Base-by-base conservation (phyloP, 2,797 vertebrate genomes). In the Petrocephalus sullivani region DNA sequence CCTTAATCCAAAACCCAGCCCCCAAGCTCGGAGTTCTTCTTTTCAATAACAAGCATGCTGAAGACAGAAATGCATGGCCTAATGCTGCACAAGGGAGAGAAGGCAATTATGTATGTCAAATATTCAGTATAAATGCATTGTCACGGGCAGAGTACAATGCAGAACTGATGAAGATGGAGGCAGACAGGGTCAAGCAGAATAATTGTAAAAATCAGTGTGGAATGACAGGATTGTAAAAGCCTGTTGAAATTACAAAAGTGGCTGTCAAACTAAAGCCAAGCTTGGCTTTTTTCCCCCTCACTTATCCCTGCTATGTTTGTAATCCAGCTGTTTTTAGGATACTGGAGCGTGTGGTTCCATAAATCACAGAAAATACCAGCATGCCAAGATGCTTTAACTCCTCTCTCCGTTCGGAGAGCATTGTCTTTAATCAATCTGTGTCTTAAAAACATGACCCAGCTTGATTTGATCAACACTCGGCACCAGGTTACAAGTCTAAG, bases 401-500 rank as follows among this genome's bases (percentile, higher is more conserved):
- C 14, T 75, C 88, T 49, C 21, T 23, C 14, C 14, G 3, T 87
- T 87, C 71, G 84, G 60, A 87, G 57, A 5, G 4, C 37, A 46
- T 46, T 12, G 61, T 88, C 91, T 91, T 85, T 91, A 28, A 86
- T 51, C 33, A 88, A 56, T 88, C 81, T 60, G 58, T 46, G 88
- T 86, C 14, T 90, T 67, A 87, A 88, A 87, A 90, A 89, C 67
- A 87, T 84, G 60, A 85, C 51, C 87, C 82, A 90, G 90, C 89
- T 90, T 90, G 89, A 90, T 90, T 82, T 61, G 83, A 90, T 92
- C 89, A 90, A 87, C 81, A 28, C 19, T 12, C 46, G 54, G 91
- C 86, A 23, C 16, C 54, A 88, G 12, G 9, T 21, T 21, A 37
- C 21, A 88, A 71, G 61, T 85, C 28, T 16, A 85, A 85, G 37